Evolutionary conservation across 1,140 invertebrate genomes (phyloP), one percentile per base, ranked within the genome.

Genomic region (Bombus cullumanus): DNA sequence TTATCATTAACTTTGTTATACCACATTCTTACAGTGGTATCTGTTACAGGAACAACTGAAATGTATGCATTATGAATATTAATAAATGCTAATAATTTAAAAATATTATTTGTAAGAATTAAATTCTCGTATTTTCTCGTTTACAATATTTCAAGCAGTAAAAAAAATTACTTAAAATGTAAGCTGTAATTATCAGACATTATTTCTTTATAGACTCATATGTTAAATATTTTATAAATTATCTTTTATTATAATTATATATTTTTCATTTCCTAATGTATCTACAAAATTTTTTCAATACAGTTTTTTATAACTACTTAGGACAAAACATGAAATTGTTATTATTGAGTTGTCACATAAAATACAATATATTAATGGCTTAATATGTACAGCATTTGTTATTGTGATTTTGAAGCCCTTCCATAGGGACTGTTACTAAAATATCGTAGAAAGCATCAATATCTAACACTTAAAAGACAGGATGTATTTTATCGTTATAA

Each of bases 361-460:
- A 57, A 83, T 83, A 77, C 47, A 83, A 43, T 34, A 57, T 59
- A 72, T 75, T 82, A 34, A 62, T 84, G 78, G 47, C 47, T 78
- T 39, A 72, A 47, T 84, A 84, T 84, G 53, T 84, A 84, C 83
- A 84, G 66, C 76, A 83, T 77, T 83, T 83, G 74, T 83, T 84
- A 79, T 72, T 39, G 37, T 57, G 74, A 85, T 81, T 43, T 81
- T 64, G 34, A 74, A 82, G 39, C 9, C 81, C 34, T 81, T 80
- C 18, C 13, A 76, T 85, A 71, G 37, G 72, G 39, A 87, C 64
- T 64, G 5, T 68, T 71, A 79, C 37, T 75, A 62, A 80, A 28
- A 71, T 59, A 80, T 80, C 72, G 66, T 76, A 85, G 83, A 87
- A 87, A 85, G 41, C 47, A 78, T 85, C 83, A 85, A 87, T 84